phyloP scores from a whole-genome alignment of 1,140 invertebrate genomes.

The Rhagoletis zephyria region DNA sequence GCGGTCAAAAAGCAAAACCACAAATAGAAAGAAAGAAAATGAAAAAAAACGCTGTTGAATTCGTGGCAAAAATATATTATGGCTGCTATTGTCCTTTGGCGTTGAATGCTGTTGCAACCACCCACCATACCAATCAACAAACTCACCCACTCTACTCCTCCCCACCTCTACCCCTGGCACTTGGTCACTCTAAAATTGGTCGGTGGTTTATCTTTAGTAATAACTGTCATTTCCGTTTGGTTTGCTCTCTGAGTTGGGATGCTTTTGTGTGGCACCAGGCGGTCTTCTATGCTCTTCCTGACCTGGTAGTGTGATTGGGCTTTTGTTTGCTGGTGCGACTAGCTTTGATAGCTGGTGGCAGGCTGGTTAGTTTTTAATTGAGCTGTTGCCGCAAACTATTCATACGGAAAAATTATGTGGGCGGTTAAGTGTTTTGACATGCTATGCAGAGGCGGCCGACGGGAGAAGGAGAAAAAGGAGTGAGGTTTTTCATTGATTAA shows the following conservation, averaged over 20 bases:
- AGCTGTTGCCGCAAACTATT: constrained; percentile 34
- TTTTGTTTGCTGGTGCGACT: not conserved
- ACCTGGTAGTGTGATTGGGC: not conserved
- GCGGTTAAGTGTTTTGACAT: not conserved
- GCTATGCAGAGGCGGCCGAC: not conserved
- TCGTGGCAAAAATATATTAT: constrained; percentile 14
- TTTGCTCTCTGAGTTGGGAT: constrained; percentile 35
- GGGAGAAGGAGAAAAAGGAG: not conserved
- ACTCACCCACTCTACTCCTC: not conserved
- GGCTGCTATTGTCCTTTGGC: constrained; percentile 2
- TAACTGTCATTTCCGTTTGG: constrained; percentile 50
- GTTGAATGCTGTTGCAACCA: not conserved
- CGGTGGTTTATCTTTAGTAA: constrained; percentile 39
- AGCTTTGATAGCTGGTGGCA: constrained; percentile 29
- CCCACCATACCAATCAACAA: not conserved
- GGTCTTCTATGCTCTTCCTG: not conserved
- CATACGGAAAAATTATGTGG: constrained; percentile 13
- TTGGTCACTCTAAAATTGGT: not conserved
- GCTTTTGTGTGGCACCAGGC: not conserved
- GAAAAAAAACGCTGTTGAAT: not conserved
- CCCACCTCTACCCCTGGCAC: too few relatives aligned
- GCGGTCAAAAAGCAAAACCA: too few relatives aligned
- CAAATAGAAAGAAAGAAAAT: not conserved
- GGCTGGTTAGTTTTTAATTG: constrained; percentile 39
- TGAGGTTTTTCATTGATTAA: not conserved